A percentile compares a stretch with the other conserved stretches of the same genome.
Evolutionary conservation across 2,797 vertebrate genomes (phyloP).

Genomic region (Echiichthys vipera): DNA sequence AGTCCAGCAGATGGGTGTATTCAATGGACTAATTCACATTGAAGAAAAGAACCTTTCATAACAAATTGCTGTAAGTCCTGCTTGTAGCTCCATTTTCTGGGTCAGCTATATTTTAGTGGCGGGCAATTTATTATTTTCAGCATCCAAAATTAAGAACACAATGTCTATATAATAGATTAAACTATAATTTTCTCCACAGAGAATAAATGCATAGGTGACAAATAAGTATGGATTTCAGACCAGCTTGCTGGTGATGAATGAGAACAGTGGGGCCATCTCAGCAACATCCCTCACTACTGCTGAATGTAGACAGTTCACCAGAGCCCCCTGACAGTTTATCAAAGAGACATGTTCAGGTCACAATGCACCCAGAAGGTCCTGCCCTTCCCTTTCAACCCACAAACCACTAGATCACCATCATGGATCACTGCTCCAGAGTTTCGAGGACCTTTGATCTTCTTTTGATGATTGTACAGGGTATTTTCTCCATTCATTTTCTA

Average conservation of each 20-base stretch:
- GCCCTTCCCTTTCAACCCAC: constrained; percentile 7
- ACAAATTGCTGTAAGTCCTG: background rate
- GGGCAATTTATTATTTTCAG: constrained; percentile 7
- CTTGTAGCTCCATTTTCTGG: constrained; percentile 12
- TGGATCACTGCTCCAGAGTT: constrained; percentile 44
- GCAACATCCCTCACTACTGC: constrained; percentile 43
- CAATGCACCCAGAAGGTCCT: constrained; percentile 42
- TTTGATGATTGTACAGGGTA: background rate
- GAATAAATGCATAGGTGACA: constrained; percentile 24
- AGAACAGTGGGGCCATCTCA: constrained; percentile 18
- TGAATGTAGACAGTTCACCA: constrained; percentile 39
- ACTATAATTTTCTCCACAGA: constrained; percentile 20
- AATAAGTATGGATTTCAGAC: constrained; percentile 33
- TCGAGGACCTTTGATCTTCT: background rate
- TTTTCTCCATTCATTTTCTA: background rate
- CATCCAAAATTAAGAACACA: constrained; percentile 12
- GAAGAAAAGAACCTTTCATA: background rate
- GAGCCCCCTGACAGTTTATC: constrained; percentile 58
- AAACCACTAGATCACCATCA: constrained; percentile 51
- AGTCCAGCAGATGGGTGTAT: background rate
- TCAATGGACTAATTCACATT: background rate
- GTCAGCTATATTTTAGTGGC: constrained; percentile 4
- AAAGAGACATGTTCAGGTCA: constrained; percentile 65
- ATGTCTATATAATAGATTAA: constrained; percentile 10
- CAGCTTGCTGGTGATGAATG: constrained; percentile 47